A percentile compares a stretch with the other conserved stretches of the same genome.
These are phyloP conservation scores for Chlorops oryzae DNA, from an alignment of 1,140 invertebrate species.

Conservation along the genomic window DNA sequence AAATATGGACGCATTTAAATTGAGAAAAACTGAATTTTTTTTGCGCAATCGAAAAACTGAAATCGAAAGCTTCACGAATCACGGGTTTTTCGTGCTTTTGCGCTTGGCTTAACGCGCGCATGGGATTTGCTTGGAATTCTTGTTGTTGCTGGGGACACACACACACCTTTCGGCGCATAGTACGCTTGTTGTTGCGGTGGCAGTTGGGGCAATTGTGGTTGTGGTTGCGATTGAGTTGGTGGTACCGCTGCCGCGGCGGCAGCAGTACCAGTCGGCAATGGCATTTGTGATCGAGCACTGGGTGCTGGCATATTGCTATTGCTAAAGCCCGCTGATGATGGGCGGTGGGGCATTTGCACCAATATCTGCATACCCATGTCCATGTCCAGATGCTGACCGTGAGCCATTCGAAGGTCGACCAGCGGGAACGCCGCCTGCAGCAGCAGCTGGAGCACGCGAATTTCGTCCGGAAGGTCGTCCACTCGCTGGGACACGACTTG, in stretches of 20 bases:
- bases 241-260: constrained; percentile 34
- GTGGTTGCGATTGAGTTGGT: constrained; percentile 32
- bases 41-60: no score
- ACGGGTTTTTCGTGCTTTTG: no score
- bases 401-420: constrained; percentile 9
- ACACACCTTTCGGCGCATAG: constrained; percentile 63
- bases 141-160: no score
- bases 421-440: constrained; percentile 1
- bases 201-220: constrained; percentile 29
- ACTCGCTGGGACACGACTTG: constrained; percentile 31
- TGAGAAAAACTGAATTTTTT: no score
- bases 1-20: no score
- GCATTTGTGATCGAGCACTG: constrained; percentile 39
- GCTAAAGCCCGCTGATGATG: constrained; percentile 37
- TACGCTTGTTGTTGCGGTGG: constrained; percentile 55
- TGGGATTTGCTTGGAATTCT: no score
- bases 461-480: no score
- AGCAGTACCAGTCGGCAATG: constrained; percentile 41
- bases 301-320: no score
- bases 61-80: no score
- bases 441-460: constrained; percentile 17
- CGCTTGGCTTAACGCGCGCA: no score
- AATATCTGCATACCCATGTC: constrained; percentile 30
- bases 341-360: constrained; percentile 42
- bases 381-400: constrained; percentile 8